These are phyloP conservation scores for Drosophila eohydei DNA, from an alignment of 2,888 invertebrate genomes.

Conservation along the genomic window DNA sequence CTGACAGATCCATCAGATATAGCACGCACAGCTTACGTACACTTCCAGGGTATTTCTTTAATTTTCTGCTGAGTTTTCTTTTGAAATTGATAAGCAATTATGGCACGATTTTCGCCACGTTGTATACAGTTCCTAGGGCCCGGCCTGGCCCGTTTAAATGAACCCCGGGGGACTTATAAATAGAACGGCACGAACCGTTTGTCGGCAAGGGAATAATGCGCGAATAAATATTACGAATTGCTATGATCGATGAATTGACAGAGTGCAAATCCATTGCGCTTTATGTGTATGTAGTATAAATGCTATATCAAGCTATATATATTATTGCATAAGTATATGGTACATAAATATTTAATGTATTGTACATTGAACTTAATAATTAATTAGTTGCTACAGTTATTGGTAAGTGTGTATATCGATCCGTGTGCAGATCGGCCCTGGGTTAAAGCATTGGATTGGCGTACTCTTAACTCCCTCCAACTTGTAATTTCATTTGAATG, in stretches of 20 bases:
- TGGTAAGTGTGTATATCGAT: conserved; percentile 43
- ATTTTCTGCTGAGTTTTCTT: conserved; percentile 4
- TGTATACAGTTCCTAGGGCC: conserved; percentile 25
- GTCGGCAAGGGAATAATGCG: conserved; percentile 50
- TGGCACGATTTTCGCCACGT: conserved; percentile 46
- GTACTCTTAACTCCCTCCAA: conserved; percentile 11
- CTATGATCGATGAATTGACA: conserved; percentile 68
- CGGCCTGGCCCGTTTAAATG: conserved; percentile 10
- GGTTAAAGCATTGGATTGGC: conserved; percentile 22
- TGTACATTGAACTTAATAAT: conserved; percentile 50
- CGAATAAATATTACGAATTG: conserved; percentile 44
- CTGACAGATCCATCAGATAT: background rate
- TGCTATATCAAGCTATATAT: conserved; percentile 36
- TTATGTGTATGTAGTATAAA: conserved; percentile 4
- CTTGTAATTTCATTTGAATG: background rate
- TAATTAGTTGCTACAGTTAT: conserved; percentile 29
- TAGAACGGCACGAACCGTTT: conserved; percentile 49
- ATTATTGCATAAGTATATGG: conserved; percentile 49
- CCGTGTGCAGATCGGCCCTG: conserved; percentile 37
- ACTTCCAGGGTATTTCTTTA: conserved; percentile 18
- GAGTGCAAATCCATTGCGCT: conserved; percentile 37
- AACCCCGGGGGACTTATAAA: conserved; percentile 45
- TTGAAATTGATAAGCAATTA: conserved; percentile 53
- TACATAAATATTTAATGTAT: conserved; percentile 40
- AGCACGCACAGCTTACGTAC: background rate